phyloP scores from a whole-genome alignment of 2,797 vertebrate genomes.

The Aeoliscus strigatus region DNA sequence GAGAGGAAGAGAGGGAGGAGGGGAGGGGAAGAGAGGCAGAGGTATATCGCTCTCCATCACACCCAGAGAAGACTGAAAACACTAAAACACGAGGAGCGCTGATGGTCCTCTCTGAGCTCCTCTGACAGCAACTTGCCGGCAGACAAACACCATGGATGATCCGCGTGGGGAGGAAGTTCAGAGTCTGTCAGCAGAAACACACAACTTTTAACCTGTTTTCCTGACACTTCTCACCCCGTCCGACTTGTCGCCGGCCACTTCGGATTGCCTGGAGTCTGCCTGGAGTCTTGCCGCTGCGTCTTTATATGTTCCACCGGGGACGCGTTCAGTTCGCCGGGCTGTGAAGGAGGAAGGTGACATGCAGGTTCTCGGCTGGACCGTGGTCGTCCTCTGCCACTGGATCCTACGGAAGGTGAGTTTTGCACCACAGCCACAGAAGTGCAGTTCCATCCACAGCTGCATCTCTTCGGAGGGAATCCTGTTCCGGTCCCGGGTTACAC shows the following conservation, averaged over 20 bases:
- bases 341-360: slow-evolving; percentile 75
- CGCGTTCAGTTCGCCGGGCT: slow-evolving; percentile 66
- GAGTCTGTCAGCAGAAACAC: slow-evolving; percentile 43
- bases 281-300: slow-evolving; percentile 49
- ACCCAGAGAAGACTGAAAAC: slow-evolving; percentile 53
- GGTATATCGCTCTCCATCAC: slow-evolving; percentile 54
- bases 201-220: slow-evolving; percentile 36
- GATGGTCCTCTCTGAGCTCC: slow-evolving; percentile 18
- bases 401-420: slow-evolving; percentile 74
- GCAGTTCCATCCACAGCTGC: too few species aligned
- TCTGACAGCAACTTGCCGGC: slow-evolving; percentile 60
- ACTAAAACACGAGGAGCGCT: slow-evolving; percentile 49
- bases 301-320: slow-evolving; percentile 72
- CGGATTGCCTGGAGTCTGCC: slow-evolving; percentile 63
- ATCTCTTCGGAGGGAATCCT: too few species aligned
- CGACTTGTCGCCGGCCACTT: slow-evolving; percentile 25
- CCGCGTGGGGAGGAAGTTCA: slow-evolving; percentile 60
- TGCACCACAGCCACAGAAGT: too few species aligned
- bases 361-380: slow-evolving; percentile 78
- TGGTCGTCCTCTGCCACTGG: slow-evolving; percentile 76
- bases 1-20: slow-evolving; percentile 15
- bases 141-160: slow-evolving; percentile 61
- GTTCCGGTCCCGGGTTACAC: too few species aligned
- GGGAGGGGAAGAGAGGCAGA: slow-evolving; percentile 20
- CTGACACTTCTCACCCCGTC: slow-evolving; percentile 24